A percentile compares a stretch with the other conserved stretches of the same genome.
These are phyloP conservation scores for Yoshiicerus persimilis DNA, from an alignment of 1,140 invertebrate species.

Conservation along the genomic window DNA sequence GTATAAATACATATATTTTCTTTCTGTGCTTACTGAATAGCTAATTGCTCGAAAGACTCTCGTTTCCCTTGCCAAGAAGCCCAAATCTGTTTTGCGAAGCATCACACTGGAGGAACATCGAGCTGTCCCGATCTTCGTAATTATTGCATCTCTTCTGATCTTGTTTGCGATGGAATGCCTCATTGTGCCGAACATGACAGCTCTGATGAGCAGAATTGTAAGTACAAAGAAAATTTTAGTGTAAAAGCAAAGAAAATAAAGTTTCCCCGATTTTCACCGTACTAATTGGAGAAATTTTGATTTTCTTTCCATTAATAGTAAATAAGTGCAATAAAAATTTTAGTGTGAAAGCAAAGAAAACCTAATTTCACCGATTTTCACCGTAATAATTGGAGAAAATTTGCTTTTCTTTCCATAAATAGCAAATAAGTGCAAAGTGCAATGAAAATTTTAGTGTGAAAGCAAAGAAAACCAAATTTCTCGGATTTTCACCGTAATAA, in stretches of 20 bases:
- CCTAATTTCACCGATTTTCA: background rate
- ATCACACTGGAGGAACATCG: slow-evolving; percentile 42
- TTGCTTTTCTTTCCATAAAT: background rate
- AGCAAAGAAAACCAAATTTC: background rate
- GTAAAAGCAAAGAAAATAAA: background rate
- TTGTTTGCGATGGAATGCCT: slow-evolving; percentile 53
- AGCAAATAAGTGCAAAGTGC: too few species aligned
- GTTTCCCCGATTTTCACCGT: background rate
- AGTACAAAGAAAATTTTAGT: slow-evolving; percentile 18
- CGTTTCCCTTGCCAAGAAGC: slow-evolving; percentile 50
- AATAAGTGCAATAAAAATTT: too few species aligned
- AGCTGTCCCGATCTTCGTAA: slow-evolving; percentile 49
- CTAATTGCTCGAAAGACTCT: slow-evolving; percentile 43
- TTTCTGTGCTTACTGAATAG: slow-evolving; percentile 29
- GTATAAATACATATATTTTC: background rate
- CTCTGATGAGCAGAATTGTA: slow-evolving; percentile 54
- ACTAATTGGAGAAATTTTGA: background rate
- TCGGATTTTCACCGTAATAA: background rate
- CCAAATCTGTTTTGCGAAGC: slow-evolving; percentile 50
- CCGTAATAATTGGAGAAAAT: background rate
- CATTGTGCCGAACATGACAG: slow-evolving; percentile 54
- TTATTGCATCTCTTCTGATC: slow-evolving; percentile 51
- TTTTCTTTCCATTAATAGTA: too few species aligned
- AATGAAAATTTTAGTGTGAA: background rate
- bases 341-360: background rate